These are phyloP conservation scores for Lypha dubia DNA, from an alignment of 2,888 invertebrate genomes.

Conservation along the genomic window DNA sequence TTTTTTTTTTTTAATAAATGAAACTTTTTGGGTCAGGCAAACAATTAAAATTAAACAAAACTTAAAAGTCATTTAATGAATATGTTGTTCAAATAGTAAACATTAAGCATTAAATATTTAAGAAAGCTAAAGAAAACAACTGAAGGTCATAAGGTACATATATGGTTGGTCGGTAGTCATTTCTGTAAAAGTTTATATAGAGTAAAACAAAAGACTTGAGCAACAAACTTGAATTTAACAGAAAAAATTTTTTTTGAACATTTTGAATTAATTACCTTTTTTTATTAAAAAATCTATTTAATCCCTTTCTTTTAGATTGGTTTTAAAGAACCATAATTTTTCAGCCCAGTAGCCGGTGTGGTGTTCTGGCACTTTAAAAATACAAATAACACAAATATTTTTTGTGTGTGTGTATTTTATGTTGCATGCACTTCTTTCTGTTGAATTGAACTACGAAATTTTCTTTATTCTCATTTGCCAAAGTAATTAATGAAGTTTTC, in stretches of 20 bases:
- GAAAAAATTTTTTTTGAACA: neutral
- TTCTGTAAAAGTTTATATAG: neutral
- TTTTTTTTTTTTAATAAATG: neutral
- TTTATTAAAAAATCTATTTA: slow-evolving; percentile 23
- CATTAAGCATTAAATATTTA: slow-evolving; percentile 23
- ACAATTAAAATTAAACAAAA: slow-evolving; percentile 31
- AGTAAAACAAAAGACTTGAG: slow-evolving; percentile 76
- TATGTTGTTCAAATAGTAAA: neutral
- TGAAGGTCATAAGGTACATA: slow-evolving; percentile 54
- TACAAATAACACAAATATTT: slow-evolving; percentile 17
- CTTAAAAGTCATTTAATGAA: neutral
- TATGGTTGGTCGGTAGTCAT: slow-evolving; percentile 11
- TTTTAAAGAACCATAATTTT: slow-evolving; percentile 48
- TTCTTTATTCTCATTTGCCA: slow-evolving; percentile 25
- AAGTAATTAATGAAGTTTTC: slow-evolving; percentile 39
- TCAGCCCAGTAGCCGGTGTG: neutral
- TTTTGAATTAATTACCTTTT: slow-evolving; percentile 48
- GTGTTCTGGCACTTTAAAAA: neutral
- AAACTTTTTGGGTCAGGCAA: slow-evolving; percentile 45
- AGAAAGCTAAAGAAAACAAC: slow-evolving; percentile 31
- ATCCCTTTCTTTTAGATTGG: slow-evolving; percentile 19
- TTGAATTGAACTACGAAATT: slow-evolving; percentile 54
- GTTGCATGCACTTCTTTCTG: neutral
- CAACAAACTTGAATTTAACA: slow-evolving; percentile 72
- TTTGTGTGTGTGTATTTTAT: slow-evolving; percentile 8